phyloP scores from a whole-genome alignment of 2,888 invertebrate genomes.

The Cheilosia urbana region DNA sequence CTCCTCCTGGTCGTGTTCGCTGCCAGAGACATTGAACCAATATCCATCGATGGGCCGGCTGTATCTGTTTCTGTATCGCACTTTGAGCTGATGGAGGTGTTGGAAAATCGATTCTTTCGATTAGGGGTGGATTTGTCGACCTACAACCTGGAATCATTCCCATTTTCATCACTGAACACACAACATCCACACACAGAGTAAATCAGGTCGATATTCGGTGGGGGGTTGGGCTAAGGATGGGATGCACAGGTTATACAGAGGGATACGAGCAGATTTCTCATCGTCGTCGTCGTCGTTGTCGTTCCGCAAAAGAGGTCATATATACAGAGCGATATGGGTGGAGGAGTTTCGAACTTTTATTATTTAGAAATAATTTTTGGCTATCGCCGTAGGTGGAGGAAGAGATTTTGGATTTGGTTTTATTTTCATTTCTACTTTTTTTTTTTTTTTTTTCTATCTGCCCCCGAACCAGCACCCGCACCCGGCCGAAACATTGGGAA shows the following conservation, averaged over 20 bases:
- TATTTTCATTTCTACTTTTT: background rate
- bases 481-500: constrained; percentile 35
- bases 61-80: constrained; percentile 28
- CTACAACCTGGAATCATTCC: constrained; percentile 52
- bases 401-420: constrained; percentile 13
- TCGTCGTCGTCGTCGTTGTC: constrained; percentile 15
- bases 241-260: constrained; percentile 38
- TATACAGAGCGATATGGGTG: background rate
- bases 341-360: constrained; percentile 49
- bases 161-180: constrained; percentile 26
- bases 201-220: constrained; percentile 43
- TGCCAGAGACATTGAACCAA: constrained; percentile 43
- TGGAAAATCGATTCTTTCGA: constrained; percentile 67
- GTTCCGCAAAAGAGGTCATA: constrained; percentile 41
- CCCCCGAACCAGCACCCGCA: background rate
- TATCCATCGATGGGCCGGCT: constrained; percentile 9
- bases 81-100: constrained; percentile 36
- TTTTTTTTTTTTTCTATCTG: no score
- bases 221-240: background rate
- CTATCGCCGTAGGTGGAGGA: constrained; percentile 17
- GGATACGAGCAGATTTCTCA: constrained; percentile 39
- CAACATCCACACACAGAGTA: constrained; percentile 36
- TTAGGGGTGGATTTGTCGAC: constrained; percentile 66
- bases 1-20: constrained; percentile 19
- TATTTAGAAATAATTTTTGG: constrained; percentile 66